Conservation (phyloP, 1,140 invertebrate species). For the Drepana arcuata region DNA sequence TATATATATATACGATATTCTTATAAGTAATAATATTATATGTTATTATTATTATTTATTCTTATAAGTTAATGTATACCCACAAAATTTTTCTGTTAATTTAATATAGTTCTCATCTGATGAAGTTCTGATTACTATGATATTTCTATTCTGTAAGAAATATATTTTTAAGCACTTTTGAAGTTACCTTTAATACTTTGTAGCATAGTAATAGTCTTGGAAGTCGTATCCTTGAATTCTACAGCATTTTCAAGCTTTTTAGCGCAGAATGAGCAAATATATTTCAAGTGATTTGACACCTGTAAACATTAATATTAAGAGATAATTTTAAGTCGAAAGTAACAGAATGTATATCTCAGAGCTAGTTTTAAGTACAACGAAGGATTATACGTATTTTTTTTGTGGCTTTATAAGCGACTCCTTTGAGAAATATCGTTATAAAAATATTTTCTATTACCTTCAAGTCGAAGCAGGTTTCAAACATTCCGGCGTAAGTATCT, state of each 20-base stretch:
- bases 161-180: too few species aligned
- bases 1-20: not conserved
- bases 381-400: not conserved
- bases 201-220: slow-evolving; percentile 32
- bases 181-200: slow-evolving; percentile 42
- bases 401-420: not conserved
- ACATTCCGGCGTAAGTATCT: slow-evolving; percentile 54
- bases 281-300: slow-evolving; percentile 39
- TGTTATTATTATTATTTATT: not conserved
- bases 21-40: not conserved
- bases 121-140: too few species aligned
- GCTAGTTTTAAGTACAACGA: not conserved
- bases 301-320: too few species aligned
- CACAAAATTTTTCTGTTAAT: too few species aligned
- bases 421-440: not conserved
- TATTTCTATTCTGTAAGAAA: too few species aligned
- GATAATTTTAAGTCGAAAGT: too few species aligned
- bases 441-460: slow-evolving; percentile 39
- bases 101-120: too few species aligned
- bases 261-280: slow-evolving; percentile 37
- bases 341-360: too few species aligned
- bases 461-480: slow-evolving; percentile 56
- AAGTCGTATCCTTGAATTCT: slow-evolving; percentile 35
- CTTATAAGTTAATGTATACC: too few species aligned
- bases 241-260: slow-evolving; percentile 34